Conservation (phyloP, 2,797 vertebrate species). For the Sciaenops ocellatus region DNA sequence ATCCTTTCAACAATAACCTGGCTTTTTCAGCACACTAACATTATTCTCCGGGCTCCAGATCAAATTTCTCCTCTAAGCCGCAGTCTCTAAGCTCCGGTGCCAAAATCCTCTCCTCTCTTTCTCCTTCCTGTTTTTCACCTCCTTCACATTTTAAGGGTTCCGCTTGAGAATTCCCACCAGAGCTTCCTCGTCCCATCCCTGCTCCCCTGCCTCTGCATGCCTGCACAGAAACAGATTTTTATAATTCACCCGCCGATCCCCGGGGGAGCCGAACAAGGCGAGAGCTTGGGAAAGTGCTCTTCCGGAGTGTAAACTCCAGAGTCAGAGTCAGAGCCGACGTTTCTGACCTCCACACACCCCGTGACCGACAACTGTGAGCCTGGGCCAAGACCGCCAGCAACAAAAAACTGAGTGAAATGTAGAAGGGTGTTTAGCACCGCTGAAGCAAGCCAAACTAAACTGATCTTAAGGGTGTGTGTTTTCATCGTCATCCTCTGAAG, state of each 20-base stretch:
- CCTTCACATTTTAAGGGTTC: slow-evolving; percentile 71
- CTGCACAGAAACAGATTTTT: slow-evolving; percentile 81
- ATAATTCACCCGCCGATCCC: slow-evolving; percentile 79
- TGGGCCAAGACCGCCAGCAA: slow-evolving; percentile 53
- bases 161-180: slow-evolving; percentile 79
- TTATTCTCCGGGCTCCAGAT: slow-evolving; percentile 70
- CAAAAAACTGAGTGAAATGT: slow-evolving; percentile 37
- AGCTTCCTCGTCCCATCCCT: slow-evolving; percentile 67
- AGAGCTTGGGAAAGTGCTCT: slow-evolving; percentile 89
- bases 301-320: slow-evolving; percentile 83
- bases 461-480: slow-evolving; percentile 21
- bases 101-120: slow-evolving; percentile 61
- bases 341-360: slow-evolving; percentile 76
- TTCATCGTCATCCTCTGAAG: slow-evolving; percentile 27
- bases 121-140: slow-evolving; percentile 53
- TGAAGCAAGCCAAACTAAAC: slow-evolving; percentile 44
- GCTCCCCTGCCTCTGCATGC: slow-evolving; percentile 62
- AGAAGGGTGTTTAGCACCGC: slow-evolving; percentile 36
- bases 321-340: slow-evolving; percentile 49
- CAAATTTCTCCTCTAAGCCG: slow-evolving; percentile 70
- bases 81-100: slow-evolving; percentile 57
- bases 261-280: slow-evolving; percentile 74
- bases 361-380: slow-evolving; percentile 61
- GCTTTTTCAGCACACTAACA: slow-evolving; percentile 58
- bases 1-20: slow-evolving; percentile 67